These are phyloP conservation scores for Oreochromis mossambicus DNA, from an alignment of 2,797 vertebrate species.

Conservation along the genomic window DNA sequence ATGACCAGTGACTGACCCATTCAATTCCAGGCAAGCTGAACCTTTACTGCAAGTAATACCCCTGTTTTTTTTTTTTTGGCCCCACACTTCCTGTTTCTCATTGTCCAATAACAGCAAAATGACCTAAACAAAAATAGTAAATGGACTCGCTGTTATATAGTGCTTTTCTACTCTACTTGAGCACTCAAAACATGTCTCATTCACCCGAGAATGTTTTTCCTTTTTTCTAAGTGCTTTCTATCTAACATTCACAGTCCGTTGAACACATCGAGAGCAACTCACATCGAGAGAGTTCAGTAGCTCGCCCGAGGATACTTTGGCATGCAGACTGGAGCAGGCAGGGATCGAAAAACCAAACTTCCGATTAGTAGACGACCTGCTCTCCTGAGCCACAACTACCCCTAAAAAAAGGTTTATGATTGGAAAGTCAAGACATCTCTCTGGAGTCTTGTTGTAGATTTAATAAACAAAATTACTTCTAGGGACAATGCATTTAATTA, in stretches of 20 bases:
- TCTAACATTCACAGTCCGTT: neutral
- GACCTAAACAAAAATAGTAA: neutral
- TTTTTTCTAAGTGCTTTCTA: neutral
- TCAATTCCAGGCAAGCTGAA: neutral
- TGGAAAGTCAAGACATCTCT: neutral
- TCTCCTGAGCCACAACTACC: neutral
- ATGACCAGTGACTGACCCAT: neutral
- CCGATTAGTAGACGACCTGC: neutral
- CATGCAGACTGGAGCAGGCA: neutral
- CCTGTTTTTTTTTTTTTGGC: neutral
- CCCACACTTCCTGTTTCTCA: neutral
- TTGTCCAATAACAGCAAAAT: neutral
- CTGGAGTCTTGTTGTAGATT: neutral
- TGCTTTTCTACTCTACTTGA: neutral
- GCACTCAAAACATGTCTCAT: neutral
- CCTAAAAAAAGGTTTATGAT: neutral
- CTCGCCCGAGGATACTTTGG: neutral
- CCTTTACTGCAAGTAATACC: neutral
- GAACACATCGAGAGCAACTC: neutral
- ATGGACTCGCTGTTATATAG: neutral
- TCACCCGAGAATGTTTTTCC: neutral
- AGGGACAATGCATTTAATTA: neutral
- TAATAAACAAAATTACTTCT: neutral
- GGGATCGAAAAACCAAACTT: neutral
- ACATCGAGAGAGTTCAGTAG: neutral